phyloP scores from a whole-genome alignment of 2,113 vertebrate species.

The Bos javanicus region DNA sequence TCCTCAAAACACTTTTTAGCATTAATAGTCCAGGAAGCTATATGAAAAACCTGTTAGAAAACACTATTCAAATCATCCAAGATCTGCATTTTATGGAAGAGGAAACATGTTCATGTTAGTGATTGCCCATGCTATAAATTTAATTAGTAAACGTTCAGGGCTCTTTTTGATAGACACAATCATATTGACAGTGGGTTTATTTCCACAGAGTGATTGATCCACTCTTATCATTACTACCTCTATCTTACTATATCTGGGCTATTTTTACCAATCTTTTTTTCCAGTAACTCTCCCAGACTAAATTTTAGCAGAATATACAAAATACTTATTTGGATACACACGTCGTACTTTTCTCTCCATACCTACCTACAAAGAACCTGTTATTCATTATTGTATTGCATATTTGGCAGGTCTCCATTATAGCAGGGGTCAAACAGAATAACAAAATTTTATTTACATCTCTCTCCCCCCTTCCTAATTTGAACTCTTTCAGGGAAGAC shows the following conservation, averaged over 20 bases:
- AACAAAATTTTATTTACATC: not conserved
- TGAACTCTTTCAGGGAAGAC: not conserved
- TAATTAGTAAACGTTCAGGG: not conserved
- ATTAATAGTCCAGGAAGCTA: not conserved
- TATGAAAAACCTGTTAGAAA: not conserved
- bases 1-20: not conserved
- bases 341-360: not conserved
- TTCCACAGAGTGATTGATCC: not conserved
- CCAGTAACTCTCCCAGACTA: not conserved
- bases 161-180: not conserved
- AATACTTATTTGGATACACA: not conserved
- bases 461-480: not conserved
- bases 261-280: not conserved
- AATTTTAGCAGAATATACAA: not conserved
- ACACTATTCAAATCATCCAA: not conserved
- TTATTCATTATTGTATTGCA: not conserved
- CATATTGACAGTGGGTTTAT: not conserved
- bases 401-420: not conserved
- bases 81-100: not conserved
- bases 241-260: not conserved
- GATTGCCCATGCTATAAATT: not conserved
- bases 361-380: not conserved
- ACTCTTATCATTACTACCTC: not conserved
- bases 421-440: not conserved
- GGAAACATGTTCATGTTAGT: not conserved